Conservation (phyloP, 2,113 vertebrate genomes). For the Ginglymostoma cirratum region DNA sequence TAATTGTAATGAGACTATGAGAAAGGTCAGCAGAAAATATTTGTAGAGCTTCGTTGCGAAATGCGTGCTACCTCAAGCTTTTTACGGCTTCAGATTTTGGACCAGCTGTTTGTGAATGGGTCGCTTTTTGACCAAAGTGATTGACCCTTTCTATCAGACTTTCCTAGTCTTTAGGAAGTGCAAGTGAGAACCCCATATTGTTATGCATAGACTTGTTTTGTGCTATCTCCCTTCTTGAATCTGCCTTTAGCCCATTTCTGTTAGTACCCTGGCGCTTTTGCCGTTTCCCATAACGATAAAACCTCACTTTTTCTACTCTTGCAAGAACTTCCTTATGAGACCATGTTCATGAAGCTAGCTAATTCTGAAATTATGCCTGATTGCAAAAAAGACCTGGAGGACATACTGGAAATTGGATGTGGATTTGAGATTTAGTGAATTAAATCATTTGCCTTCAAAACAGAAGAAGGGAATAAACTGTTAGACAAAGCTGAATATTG, state of each 20-base stretch:
- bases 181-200: not conserved
- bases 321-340: not conserved
- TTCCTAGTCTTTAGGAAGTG: not conserved
- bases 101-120: not conserved
- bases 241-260: not conserved
- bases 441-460: not conserved
- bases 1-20: constrained; percentile 76
- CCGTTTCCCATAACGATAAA: not conserved
- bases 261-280: not conserved
- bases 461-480: not conserved
- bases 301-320: not conserved
- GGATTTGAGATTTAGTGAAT: not conserved
- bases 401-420: too few species aligned
- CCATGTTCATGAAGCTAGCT: not conserved
- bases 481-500: too few species aligned
- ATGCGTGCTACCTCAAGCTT: not conserved
- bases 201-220: not conserved
- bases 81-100: not conserved
- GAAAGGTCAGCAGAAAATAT: constrained; percentile 59
- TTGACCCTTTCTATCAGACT: not conserved
- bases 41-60: too few species aligned
- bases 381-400: not conserved
- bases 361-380: not conserved
- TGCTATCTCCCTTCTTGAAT: not conserved
- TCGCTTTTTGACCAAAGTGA: not conserved